Conservation (phyloP, 2,888 invertebrate species). For the Proisotoma minuta region DNA sequence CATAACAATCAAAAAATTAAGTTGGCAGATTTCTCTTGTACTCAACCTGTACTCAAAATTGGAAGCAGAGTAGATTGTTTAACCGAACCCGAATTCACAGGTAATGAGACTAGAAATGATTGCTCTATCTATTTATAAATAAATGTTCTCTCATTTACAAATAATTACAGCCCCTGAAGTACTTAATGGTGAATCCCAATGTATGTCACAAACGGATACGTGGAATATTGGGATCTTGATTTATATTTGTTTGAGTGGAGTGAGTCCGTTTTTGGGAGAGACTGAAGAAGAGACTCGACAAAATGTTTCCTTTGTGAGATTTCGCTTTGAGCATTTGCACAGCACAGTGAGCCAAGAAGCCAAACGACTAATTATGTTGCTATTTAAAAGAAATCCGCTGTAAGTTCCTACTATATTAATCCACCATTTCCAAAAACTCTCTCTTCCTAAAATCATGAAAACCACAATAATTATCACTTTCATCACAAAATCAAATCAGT, state of each 20-base stretch:
- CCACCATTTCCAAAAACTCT: conserved; percentile 1
- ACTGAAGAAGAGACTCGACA: conserved; percentile 79
- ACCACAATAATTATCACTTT: conserved; percentile 10
- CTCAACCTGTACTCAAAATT: conserved; percentile 73
- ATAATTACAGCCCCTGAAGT: conserved; percentile 37
- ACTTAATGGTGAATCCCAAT: conserved; percentile 66
- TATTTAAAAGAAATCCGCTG: conserved; percentile 91
- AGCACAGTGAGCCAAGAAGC: conserved; percentile 91
- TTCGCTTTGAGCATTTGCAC: conserved; percentile 88
- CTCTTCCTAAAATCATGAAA: background rate
- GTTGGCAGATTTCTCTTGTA: conserved; percentile 85
- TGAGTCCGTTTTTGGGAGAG: conserved; percentile 80
- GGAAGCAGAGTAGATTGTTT: conserved; percentile 53
- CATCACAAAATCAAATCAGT: conserved; percentile 1
- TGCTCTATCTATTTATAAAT: background rate
- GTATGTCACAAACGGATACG: conserved; percentile 73
- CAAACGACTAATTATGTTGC: conserved; percentile 87
- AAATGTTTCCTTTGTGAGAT: conserved; percentile 86
- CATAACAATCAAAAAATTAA: conserved; percentile 59
- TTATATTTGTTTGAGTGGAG: conserved; percentile 87
- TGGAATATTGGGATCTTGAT: conserved; percentile 92
- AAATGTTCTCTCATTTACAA: background rate
- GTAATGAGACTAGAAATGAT: conserved; percentile 53
- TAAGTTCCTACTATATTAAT: too few relatives aligned
- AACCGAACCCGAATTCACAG: conserved; percentile 58